Evolutionary conservation across 2,797 vertebrate genomes (phyloP), one percentile per base, ranked within the genome.

Genomic region (Tinamus major): DNA sequence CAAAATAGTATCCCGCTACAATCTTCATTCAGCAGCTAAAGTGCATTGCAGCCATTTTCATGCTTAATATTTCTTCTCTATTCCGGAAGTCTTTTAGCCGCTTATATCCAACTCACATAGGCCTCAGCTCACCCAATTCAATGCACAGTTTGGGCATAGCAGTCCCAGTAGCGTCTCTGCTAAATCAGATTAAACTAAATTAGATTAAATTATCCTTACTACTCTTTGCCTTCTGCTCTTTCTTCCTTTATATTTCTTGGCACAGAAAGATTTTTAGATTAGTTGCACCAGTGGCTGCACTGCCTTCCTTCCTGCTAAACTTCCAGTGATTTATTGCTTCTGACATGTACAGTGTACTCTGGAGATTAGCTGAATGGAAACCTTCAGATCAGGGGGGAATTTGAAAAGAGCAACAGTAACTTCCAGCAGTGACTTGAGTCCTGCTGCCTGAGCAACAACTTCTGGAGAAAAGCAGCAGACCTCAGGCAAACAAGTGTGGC

Each of bases 301-400:
- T 33, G 63, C 23, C 4, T 81, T 48, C 48, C 39, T 89, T 63
- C 51, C 42, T 89, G 56, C 48, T 58, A 85, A 87, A 68, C 62
- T 68, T 68, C 53, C 48, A 18, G 44, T 49, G 15, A 64, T 75
- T 51, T 71, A 82, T 53, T 67, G 24, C 72, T 79, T 77, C 75
- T 93, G 56, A 74, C 31, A 62, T 29, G 23, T 42, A 63, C 37
- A 77, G 9, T 27, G 23, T 31, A 75, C 13, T 44, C 31, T 23
- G 23, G 79, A 21, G 35, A 79, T 85, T 90, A 90, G 62, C 9
- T 77, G 77, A 86, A 78, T 35, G 44, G 24, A 92, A 95, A 79
- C 5, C 23, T 77, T 88, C 63, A 84, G 37, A 63, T 9, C 1
- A n/a, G 2, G 13, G 41, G 33, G 27, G 31, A 80, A 79, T 88